A percentile compares a stretch with the other conserved stretches of the same genome.
Conservation (phyloP, 2,113 vertebrate species). For the Amblyopsis rosae region DNA sequence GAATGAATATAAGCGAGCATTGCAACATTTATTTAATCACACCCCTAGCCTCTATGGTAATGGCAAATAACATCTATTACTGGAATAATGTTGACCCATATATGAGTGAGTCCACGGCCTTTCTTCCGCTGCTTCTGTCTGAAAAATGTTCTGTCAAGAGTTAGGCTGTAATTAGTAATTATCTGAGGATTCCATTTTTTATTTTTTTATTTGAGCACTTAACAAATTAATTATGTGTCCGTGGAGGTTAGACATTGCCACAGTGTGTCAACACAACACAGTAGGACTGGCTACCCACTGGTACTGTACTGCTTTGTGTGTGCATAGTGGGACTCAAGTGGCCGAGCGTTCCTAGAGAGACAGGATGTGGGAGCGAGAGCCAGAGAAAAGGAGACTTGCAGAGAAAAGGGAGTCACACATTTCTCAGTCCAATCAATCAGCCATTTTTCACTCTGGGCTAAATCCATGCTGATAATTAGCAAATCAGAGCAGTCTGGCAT, state of each 20-base stretch:
- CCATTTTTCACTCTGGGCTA: conserved; percentile 69
- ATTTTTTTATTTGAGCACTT: conserved; percentile 32
- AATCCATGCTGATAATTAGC: conserved; percentile 77
- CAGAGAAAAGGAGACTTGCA: conserved; percentile 13
- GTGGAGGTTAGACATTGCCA: conserved; percentile 46
- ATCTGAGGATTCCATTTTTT: conserved; percentile 52
- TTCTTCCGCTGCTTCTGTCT: conserved; percentile 36
- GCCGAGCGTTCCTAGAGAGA: conserved; percentile 30
- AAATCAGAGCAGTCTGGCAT: conserved; percentile 62
- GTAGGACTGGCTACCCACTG: conserved; percentile 45
- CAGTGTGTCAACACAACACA: conserved; percentile 51
- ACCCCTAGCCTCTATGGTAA: conserved; percentile 45
- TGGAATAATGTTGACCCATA: conserved; percentile 61
- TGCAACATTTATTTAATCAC: conserved; percentile 63
- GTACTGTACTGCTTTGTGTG: conserved; percentile 24
- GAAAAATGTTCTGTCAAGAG: conserved; percentile 57
- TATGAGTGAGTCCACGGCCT: conserved; percentile 42
- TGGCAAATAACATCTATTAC: conserved; percentile 74
- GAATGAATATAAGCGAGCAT: conserved; percentile 69
- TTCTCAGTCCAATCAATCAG: conserved; percentile 77
- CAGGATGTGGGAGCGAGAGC: conserved; percentile 30
- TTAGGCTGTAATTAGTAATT: conserved; percentile 65
- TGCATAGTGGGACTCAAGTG: conserved; percentile 40
- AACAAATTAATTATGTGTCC: conserved; percentile 62
- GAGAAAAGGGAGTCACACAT: conserved; percentile 54